These are phyloP conservation scores for Damaliscus lunatus DNA, from an alignment of 2,113 vertebrate species.

Conservation along the genomic window DNA sequence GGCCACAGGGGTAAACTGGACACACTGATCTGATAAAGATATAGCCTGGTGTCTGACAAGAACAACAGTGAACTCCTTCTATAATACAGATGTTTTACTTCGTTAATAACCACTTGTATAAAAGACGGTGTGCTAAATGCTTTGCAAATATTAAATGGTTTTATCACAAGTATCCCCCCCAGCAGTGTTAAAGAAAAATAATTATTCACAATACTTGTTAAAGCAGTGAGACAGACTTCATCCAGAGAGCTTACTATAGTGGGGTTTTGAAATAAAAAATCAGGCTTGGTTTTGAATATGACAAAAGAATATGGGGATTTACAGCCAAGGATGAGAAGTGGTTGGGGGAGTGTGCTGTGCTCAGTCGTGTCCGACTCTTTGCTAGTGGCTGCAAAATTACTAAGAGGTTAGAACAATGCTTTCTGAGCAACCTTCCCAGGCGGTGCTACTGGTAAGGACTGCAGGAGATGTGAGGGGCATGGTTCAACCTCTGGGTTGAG, in stretches of 20 bases:
- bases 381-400: background rate
- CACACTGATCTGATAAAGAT: background rate
- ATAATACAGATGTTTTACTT: background rate
- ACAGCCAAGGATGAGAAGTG: background rate
- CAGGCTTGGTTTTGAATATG: background rate
- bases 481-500: background rate
- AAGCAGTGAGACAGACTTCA: background rate
- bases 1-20: rapidly evolving
- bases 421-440: background rate
- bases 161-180: background rate
- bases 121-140: background rate
- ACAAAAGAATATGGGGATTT: background rate
- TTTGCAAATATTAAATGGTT: background rate
- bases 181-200: background rate
- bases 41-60: background rate
- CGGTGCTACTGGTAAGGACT: background rate
- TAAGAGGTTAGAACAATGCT: background rate
- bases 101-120: background rate
- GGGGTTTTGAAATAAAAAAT: background rate
- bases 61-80: background rate
- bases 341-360: background rate
- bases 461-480: background rate
- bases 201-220: background rate
- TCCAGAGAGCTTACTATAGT: too few species aligned
- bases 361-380: rapidly evolving